Percentiles rank a stretch among this genome's conserved stretches.
phyloP scores from a whole-genome alignment of 2,797 vertebrate species.

The Rhabdophis nuchalis region DNA sequence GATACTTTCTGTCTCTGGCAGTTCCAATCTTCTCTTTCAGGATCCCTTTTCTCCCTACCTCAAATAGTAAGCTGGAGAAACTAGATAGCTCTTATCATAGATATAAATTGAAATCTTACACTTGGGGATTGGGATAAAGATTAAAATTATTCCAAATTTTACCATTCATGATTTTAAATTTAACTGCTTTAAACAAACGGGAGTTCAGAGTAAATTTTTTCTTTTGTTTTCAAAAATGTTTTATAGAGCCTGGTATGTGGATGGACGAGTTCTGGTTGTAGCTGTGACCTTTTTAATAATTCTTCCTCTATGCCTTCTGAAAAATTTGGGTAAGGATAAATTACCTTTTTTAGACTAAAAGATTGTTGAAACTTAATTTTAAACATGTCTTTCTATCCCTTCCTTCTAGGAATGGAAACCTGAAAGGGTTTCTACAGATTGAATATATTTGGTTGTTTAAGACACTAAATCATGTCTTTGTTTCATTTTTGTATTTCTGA shows the following conservation, averaged over 20 bases:
- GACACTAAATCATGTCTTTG: conserved; percentile 2
- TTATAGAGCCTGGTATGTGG: conserved; percentile 87
- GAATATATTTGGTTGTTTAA: not conserved
- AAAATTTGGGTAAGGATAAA: conserved; percentile 84
- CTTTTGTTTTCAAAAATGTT: conserved; percentile 41
- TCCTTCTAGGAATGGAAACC: conserved; percentile 3
- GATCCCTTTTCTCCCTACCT: not conserved
- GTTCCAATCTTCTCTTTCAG: not conserved
- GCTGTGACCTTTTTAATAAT: conserved; percentile 82
- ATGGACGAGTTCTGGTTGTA: conserved; percentile 88
- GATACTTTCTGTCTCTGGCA: not conserved
- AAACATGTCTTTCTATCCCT: not conserved
- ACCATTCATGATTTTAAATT: not conserved
- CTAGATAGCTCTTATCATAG: not conserved
- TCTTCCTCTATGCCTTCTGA: conserved; percentile 89
- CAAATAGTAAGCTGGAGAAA: not conserved
- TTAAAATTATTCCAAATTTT: not conserved
- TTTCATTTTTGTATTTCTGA: conserved; percentile 15
- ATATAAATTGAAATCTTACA: not conserved
- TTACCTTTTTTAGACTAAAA: not conserved
- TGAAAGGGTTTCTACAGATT: conserved; percentile 4
- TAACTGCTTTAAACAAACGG: not conserved
- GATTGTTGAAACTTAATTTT: not conserved
- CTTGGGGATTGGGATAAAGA: not conserved
- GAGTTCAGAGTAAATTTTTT: conserved; percentile 3